phyloP scores from a whole-genome alignment of 1,140 invertebrate species.

The Zaprionus camerounensis region DNA sequence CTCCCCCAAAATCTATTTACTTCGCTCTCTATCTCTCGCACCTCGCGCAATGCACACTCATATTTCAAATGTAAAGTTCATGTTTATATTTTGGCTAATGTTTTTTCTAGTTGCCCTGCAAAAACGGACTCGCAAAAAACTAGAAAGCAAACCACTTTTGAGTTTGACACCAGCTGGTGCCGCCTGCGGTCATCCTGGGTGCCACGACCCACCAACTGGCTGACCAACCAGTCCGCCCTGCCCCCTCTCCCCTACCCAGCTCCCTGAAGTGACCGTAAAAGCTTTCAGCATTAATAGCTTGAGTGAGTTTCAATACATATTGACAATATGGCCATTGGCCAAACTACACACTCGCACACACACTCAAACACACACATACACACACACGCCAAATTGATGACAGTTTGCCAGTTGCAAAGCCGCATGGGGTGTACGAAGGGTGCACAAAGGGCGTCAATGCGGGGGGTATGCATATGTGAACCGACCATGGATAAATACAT shows the following conservation, averaged over 20 bases:
- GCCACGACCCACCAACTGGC: not conserved
- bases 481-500: constrained; percentile 75
- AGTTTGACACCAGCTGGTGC: constrained; percentile 83
- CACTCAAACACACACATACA: constrained; percentile 32
- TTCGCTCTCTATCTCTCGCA: not conserved
- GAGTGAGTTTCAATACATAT: constrained; percentile 82
- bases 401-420: constrained; percentile 82
- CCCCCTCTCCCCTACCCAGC: not conserved
- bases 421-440: constrained; percentile 54
- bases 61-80: constrained; percentile 75
- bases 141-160: constrained; percentile 79
- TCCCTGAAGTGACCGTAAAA: constrained; percentile 81
- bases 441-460: constrained; percentile 11
- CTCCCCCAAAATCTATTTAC: too few relatives aligned
- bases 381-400: constrained; percentile 75
- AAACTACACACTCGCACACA: constrained; percentile 47
- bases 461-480: constrained; percentile 71
- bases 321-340: constrained; percentile 81
- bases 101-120: constrained; percentile 63
- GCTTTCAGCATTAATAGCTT: constrained; percentile 82
- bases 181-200: constrained; percentile 65
- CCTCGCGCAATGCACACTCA: constrained; percentile 49
- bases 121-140: constrained; percentile 45
- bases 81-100: constrained; percentile 84
- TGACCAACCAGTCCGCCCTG: not conserved